Evolutionary conservation across 2,888 invertebrate species (phyloP).

Genomic region (Cheilosia variabilis): DNA sequence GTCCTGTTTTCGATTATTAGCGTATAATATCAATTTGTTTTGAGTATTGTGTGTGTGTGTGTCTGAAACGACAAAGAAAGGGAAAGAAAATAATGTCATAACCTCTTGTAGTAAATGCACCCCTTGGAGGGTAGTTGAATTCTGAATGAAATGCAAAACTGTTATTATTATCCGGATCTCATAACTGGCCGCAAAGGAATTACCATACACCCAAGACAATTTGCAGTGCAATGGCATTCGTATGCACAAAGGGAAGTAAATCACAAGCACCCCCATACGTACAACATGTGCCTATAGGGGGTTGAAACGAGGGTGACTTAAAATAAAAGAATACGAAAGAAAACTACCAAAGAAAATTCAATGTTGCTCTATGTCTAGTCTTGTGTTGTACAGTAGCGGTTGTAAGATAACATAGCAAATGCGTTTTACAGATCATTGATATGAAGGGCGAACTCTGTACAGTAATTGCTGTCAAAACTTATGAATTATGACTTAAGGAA

Average conservation of each 20-base stretch:
- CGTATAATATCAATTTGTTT: conserved; percentile 66
- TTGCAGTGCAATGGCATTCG: conserved; percentile 68
- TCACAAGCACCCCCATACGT: conserved; percentile 47
- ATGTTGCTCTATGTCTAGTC: conserved; percentile 56
- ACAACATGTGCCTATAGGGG: conserved; percentile 44
- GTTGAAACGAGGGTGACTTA: conserved; percentile 36
- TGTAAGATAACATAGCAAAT: conserved; percentile 11
- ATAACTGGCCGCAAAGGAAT: conserved; percentile 61
- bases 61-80: conserved; percentile 38
- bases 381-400: conserved; percentile 22
- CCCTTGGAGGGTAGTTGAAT: conserved; percentile 56
- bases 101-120: conserved; percentile 19
- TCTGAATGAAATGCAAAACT: conserved; percentile 67
- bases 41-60: conserved; percentile 40
- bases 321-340: neutral
- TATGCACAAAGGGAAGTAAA: conserved; percentile 68
- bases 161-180: conserved; percentile 70
- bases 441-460: neutral
- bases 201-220: conserved; percentile 59
- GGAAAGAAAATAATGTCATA: conserved; percentile 5
- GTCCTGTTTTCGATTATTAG: conserved; percentile 62
- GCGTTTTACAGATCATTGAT: neutral
- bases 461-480: neutral
- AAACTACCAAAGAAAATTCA: conserved; percentile 30
- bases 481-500: too few species aligned